phyloP scores from a whole-genome alignment of 2,888 invertebrate species.

The Lysandra coridon region DNA sequence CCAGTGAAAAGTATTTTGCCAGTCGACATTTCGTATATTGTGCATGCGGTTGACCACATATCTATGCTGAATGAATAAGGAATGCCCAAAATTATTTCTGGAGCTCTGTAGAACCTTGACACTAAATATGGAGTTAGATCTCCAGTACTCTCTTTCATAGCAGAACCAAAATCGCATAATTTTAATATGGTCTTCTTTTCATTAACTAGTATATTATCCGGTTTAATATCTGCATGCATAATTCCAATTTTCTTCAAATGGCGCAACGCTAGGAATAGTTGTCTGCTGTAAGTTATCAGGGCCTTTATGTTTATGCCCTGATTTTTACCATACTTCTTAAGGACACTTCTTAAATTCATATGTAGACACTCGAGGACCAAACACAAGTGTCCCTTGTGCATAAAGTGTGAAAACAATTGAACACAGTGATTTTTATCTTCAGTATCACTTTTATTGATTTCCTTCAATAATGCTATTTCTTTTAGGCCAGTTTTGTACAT shows the following conservation, averaged over 20 bases:
- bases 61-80: constrained; percentile 97
- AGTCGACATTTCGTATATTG: constrained; percentile 98
- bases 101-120: constrained; percentile 98
- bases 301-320: constrained; percentile 98
- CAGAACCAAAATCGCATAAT: constrained; percentile 99
- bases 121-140: constrained; percentile 99
- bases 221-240: constrained; percentile 99
- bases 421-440: constrained; percentile 98
- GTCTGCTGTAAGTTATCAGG: constrained; percentile 96
- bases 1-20: constrained; percentile 99
- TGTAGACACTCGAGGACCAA: constrained; percentile 98
- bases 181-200: constrained; percentile 97
- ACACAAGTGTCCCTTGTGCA: constrained; percentile 98
- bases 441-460: constrained; percentile 96
- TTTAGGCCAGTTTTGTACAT: constrained; percentile 99
- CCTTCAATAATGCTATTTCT: constrained; percentile 94
- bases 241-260: constrained; percentile 96
- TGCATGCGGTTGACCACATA: constrained; percentile 99
- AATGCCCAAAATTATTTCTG: constrained; percentile 98
- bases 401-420: constrained; percentile 91
- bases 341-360: constrained; percentile 92
- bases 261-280: constrained; percentile 94
- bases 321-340: constrained; percentile 98
- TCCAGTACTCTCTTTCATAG: constrained; percentile 94
- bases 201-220: constrained; percentile 99